Evolutionary conservation across 2,113 vertebrate species (phyloP), one percentile per base, ranked within the genome.

Genomic region (Paralichthys olivaceus): DNA sequence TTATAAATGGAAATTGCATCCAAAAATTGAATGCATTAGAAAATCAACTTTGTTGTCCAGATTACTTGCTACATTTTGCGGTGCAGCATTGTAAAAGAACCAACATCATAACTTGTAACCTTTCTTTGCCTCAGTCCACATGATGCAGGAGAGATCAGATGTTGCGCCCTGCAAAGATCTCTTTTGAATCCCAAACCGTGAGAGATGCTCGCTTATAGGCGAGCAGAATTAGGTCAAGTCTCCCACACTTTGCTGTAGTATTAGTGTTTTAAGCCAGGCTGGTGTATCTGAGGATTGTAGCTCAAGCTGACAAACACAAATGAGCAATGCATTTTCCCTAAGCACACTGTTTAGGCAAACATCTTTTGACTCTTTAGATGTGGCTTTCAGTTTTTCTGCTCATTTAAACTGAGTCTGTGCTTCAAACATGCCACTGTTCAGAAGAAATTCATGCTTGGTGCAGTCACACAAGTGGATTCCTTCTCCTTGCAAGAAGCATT

Each of bases 151-250:
- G 23, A 53, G 68, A 64, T 83, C 51, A 67, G 68, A 88, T 59
- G 56, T 69, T 47, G 54, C 60, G 70, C 57, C 65, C 76, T 67
- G 73, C 25, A 69, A 74, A 72, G 77, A 75, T 77, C 54, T 80
- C 62, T 49, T 83, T 86, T 90, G 83, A 84, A 84, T 81, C 77
- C 56, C 55, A 78, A 83, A 77, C 77, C 69, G 80, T 51, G 68
- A 83, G 80, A n/a, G 75, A 75, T 82, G 29, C 70, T 68, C 32
- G 65, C 72, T 73, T 53, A 55, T 75, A 69, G 77, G 80, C 64
- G 67, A 74, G 54, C 71, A 65, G 77, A 92, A 88, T 82, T 90
- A 90, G 93, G 91, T 92, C 90, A 91, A 85, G 84, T 78, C 84
- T 79, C 72, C 72, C 45, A 63, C 57, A 74, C 82, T 73, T 79